Evolutionary conservation across 2,888 invertebrate genomes (phyloP).

Genomic region (Microdon myrmicae): DNA sequence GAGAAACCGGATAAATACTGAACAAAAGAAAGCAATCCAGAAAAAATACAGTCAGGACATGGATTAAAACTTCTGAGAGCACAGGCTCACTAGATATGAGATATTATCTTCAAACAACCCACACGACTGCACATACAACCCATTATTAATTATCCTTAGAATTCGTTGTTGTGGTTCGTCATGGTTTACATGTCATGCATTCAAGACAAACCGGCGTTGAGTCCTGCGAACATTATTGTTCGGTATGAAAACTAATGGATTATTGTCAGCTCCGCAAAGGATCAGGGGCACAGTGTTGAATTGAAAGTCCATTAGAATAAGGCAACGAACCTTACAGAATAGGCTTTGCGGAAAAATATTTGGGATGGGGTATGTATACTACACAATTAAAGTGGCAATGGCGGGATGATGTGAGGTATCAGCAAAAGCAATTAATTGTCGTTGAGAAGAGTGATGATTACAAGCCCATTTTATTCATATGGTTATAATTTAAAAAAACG

Average conservation of each 20-base stretch:
- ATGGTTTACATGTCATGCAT: constrained; percentile 6
- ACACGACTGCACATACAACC: constrained; percentile 20
- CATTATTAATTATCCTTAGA: constrained; percentile 36
- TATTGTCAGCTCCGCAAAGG: constrained; percentile 28
- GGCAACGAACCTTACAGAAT: too few relatives aligned
- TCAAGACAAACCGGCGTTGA: background rate
- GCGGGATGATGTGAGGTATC: too few relatives aligned
- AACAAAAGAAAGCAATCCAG: constrained; percentile 30
- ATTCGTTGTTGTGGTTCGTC: constrained; percentile 38
- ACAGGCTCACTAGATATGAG: too few relatives aligned
- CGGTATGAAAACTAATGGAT: constrained; percentile 30
- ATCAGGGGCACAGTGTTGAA: constrained; percentile 20
- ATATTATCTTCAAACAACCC: too few relatives aligned
- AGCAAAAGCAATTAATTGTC: too few relatives aligned
- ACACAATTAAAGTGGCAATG: too few relatives aligned
- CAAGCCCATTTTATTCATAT: too few relatives aligned
- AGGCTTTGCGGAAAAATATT: too few relatives aligned
- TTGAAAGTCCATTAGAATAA: constrained; percentile 27
- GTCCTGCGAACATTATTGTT: constrained; percentile 5
- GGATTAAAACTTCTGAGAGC: constrained; percentile 39
- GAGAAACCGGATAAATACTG: constrained; percentile 15
- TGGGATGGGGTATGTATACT: too few relatives aligned
- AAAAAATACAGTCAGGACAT: constrained; percentile 38
- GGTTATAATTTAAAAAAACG: too few relatives aligned
- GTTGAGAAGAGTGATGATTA: too few relatives aligned